A percentile compares a stretch with the other conserved stretches of the same genome.
phyloP scores from a whole-genome alignment of 2,797 vertebrate genomes.

The Sphenodon punctatus region DNA sequence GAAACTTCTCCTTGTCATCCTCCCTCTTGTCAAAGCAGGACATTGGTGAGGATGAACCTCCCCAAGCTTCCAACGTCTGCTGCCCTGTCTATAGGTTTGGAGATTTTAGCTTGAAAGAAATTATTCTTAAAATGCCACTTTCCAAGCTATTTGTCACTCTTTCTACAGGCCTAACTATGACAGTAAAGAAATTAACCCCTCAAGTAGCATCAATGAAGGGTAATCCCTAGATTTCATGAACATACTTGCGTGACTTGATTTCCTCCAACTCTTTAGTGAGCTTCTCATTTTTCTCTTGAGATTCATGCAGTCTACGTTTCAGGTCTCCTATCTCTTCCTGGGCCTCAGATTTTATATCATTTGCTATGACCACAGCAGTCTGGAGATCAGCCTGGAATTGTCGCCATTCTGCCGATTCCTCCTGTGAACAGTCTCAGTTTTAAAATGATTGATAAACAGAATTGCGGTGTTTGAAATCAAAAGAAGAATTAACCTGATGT shows the following conservation, averaged over 20 bases:
- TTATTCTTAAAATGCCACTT: not conserved
- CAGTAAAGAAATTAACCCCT: not conserved
- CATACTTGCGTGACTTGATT: constrained; percentile 95
- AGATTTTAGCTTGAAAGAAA: not conserved
- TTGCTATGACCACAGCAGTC: constrained; percentile 95
- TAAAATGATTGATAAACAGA: not conserved
- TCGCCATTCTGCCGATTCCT: constrained; percentile 96
- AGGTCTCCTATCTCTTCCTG: constrained; percentile 96
- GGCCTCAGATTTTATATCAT: constrained; percentile 95
- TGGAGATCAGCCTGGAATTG: constrained; percentile 97
- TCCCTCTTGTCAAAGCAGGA: no score
- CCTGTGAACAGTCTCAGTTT: constrained; percentile 72
- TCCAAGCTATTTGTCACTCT: not conserved
- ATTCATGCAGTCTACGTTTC: constrained; percentile 88
- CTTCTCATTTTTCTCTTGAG: constrained; percentile 92
- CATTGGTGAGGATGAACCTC: no score
- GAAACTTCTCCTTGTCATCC: no score
- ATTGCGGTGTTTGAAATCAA: no score
- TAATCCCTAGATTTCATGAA: rapidly evolving
- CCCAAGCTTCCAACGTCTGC: no score
- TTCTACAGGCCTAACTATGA: not conserved
- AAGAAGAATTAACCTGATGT: not conserved
- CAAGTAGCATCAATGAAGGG: not conserved
- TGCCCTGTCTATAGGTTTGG: no score
- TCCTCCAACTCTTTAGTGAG: constrained; percentile 93